Base-by-base conservation (phyloP, 1,140 invertebrate species). In the Heterodera schachtii region DNA sequence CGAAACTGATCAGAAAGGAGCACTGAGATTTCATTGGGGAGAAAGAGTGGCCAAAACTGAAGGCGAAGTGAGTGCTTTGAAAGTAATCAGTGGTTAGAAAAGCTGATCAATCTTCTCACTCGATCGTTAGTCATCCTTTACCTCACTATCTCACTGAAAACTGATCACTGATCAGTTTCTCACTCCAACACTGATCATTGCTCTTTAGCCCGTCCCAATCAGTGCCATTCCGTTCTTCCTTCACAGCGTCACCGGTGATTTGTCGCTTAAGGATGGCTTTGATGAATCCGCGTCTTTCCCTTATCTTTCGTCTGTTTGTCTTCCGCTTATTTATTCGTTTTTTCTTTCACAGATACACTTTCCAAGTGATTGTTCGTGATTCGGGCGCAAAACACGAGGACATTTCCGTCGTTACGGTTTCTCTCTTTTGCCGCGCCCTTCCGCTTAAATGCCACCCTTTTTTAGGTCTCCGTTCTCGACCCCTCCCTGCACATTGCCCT, bases 191-290 rank as follows among this genome's bases (percentile, higher is more conserved):
- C 43, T 60, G 43, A 52, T 13, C 3, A 67, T 46, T 77, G 0
- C 8, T 16, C 66, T 31, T 3, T 66, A 78, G 57, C 77, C 77
- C n/a, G 41, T 78, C 44, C 70, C 77, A 69, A 78, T 78, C 31
- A 9, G 19, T 31, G 41, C 31, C 70, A 69, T 43, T 78, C 77
- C 77, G 66, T 69, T 78, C 19, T 44, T 9, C 9, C 47, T 78
- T 52, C 41, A 78, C 70, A 11, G 9, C 46, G 47, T 47, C 46
- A 71, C 5, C 47, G 77, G 77, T 3, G 77, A 78, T 46, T 31
- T 78, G 16, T 69, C 64, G 9, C 31, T 78, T 49, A 41, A 46
- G 43, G 13, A 44, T 41, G 64, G 70, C 31, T 46, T 78, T 64
- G 60, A 78, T 46, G n/a, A 71, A 11, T 41, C 31, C 16, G 6